These are phyloP conservation scores for Trissolcus basalis DNA, from an alignment of 1,140 invertebrate species.

Conservation along the genomic window DNA sequence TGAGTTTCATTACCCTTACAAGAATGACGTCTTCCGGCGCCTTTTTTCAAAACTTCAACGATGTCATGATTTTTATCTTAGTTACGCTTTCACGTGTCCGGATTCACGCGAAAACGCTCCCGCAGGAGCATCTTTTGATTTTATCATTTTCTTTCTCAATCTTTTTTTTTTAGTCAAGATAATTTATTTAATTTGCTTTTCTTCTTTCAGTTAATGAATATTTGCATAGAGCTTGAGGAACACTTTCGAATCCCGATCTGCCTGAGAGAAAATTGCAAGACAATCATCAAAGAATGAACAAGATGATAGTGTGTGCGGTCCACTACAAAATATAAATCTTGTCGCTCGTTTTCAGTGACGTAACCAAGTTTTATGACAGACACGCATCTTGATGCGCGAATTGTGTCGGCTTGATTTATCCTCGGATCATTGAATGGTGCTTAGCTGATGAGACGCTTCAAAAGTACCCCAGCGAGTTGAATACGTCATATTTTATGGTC, in stretches of 20 bases:
- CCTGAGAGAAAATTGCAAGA: slow-evolving; percentile 28
- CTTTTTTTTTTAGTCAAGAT: no score
- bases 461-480: not conserved
- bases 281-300: slow-evolving; percentile 23
- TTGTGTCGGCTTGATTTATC: slow-evolving; percentile 24
- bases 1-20: slow-evolving; percentile 18
- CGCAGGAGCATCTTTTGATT: slow-evolving; percentile 13
- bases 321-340: slow-evolving; percentile 56
- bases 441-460: slow-evolving; percentile 9
- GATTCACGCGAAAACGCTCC: slow-evolving; percentile 33
- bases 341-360: slow-evolving; percentile 34
- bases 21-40: slow-evolving; percentile 32
- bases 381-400: slow-evolving; percentile 21
- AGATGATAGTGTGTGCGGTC: slow-evolving; percentile 20
- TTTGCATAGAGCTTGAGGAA: slow-evolving; percentile 6
- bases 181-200: no score
- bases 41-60: slow-evolving; percentile 18
- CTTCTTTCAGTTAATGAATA: not conserved
- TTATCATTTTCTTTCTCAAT: slow-evolving; percentile 20
- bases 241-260: no score
- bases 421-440: slow-evolving; percentile 11
- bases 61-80: slow-evolving; percentile 4
- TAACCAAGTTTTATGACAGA: slow-evolving; percentile 36
- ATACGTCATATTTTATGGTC: slow-evolving; percentile 14
- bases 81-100: slow-evolving; percentile 44